A percentile compares a stretch with the other conserved stretches of the same genome.
Conservation (phyloP, 30 jellyfish, hydroid and myxozoan genomes). For the Clytia hemisphaerica region DNA sequence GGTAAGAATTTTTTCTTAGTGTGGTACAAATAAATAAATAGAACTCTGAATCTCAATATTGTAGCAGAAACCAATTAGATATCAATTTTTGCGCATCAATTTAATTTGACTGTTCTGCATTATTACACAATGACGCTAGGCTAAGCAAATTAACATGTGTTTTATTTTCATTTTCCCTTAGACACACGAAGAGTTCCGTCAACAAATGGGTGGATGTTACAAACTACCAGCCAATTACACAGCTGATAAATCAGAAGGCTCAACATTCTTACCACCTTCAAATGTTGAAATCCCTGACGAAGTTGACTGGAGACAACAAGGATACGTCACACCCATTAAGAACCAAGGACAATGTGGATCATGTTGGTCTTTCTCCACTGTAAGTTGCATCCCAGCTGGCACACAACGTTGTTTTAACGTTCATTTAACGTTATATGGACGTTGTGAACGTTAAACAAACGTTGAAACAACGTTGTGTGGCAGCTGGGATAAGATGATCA, state of each 20-base stretch:
- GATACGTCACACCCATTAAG: slow-evolving; percentile 86
- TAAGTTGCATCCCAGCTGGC: slow-evolving; percentile 24
- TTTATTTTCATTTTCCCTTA: neutral
- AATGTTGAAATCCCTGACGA: slow-evolving; percentile 62
- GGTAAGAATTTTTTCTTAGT: slow-evolving; percentile 38
- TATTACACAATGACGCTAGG: too few species aligned
- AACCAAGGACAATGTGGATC: slow-evolving; percentile 99
- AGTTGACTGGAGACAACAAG: slow-evolving; percentile 90
- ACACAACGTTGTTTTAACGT: too few species aligned
- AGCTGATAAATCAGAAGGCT: slow-evolving; percentile 23
- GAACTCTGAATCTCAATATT: neutral
- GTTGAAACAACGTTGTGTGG: too few species aligned
- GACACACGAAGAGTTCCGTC: slow-evolving; percentile 69
- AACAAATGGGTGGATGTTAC: slow-evolving; percentile 71
- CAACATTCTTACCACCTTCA: slow-evolving; percentile 32
- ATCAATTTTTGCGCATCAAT: too few species aligned
- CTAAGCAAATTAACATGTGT: too few species aligned
- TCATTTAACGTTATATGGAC: too few species aligned
- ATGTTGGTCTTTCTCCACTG: slow-evolving; percentile 95
- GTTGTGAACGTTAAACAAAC: too few species aligned
- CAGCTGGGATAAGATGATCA: too few species aligned
- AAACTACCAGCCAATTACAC: slow-evolving; percentile 36
- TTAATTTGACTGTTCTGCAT: too few species aligned
- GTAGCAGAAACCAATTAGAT: too few species aligned
- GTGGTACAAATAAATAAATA: too few species aligned